Base-by-base conservation (phyloP, 1,140 invertebrate species). In the Dreissena polymorpha region DNA sequence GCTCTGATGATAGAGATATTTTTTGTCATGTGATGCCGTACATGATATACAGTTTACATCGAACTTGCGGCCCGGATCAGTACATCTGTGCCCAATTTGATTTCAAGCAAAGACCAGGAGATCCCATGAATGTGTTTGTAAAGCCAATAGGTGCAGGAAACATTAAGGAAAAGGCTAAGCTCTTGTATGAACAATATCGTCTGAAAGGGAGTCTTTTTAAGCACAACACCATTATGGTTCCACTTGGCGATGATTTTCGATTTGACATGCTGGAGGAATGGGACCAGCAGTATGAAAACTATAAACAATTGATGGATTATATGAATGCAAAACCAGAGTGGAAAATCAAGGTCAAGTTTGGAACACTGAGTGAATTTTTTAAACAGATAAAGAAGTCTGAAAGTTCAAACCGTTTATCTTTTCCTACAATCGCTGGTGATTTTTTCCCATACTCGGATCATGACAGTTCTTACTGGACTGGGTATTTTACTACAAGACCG, bases 1-100 rank as follows among this genome's bases (percentile, higher is more conserved):
- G 18, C 12, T 72, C 76, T 8, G 39, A 70, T 12, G 23, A 64
- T 13, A 97, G 95, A 0, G 97, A 98, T 85, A 95, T 99, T 27
- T 95, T 99, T 73, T 98, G 98, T 14, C 98, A 99, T 89, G 95
- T 99, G 95, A 99, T 99, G 97, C 99, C 99, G n/a, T 99, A 99
- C 92, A 99, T 99, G 93, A 97, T 97, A 53, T 99, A 99, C 90
- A 98, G 99, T 92, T 95, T 99, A 13, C 98, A 98, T 10, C 98
- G 99, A 89, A 98, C 98, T 0, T 99, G 99, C 94, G 99, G 99
- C 0, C 99, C 99, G 0, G 98, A 99, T 94, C 98, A 98, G 0
- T 98, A 97, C 94, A 93, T 98, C 29, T 99, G 99, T 92, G 98
- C 98, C 91, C 97, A 99, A 92, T 99, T 99, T 94, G 99, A 99